Conservation (phyloP, 2,888 invertebrate species). For the Apomyelois bistriatella region DNA sequence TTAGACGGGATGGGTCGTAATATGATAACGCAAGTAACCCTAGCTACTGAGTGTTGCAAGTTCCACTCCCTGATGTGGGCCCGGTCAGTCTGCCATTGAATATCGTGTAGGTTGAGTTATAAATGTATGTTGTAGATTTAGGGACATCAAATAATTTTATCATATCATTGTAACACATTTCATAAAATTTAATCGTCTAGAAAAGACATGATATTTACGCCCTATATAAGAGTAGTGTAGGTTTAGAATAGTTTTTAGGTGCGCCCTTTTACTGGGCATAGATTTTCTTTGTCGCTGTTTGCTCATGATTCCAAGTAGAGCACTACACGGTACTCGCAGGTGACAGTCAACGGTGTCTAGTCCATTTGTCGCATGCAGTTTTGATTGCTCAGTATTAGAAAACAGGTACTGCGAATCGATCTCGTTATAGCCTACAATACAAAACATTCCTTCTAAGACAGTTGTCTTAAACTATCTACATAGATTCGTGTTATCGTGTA, state of each 20-base stretch:
- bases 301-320: constrained; percentile 15
- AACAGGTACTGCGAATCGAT: neutral
- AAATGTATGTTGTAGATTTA: constrained; percentile 35
- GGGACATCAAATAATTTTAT: constrained; percentile 56
- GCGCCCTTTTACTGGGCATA: constrained; percentile 50
- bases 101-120: constrained; percentile 22
- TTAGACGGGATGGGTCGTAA: neutral
- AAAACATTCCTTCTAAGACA: neutral
- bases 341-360: neutral
- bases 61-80: neutral
- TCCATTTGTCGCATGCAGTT: neutral
- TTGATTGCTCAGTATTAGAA: neutral
- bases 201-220: constrained; percentile 62
- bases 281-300: constrained; percentile 29
- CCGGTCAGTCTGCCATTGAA: constrained; percentile 17
- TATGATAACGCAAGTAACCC: neutral
- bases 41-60: neutral
- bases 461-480: neutral
- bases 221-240: constrained; percentile 55
- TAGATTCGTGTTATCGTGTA: neutral
- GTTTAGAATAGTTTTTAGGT: constrained; percentile 49
- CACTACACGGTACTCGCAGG: neutral
- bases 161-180: constrained; percentile 75
- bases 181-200: constrained; percentile 70
- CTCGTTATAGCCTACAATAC: neutral